Evolutionary conservation across 2,797 vertebrate species (phyloP), one percentile per base, ranked within the genome.

Genomic region (Sciaenops ocellatus): DNA sequence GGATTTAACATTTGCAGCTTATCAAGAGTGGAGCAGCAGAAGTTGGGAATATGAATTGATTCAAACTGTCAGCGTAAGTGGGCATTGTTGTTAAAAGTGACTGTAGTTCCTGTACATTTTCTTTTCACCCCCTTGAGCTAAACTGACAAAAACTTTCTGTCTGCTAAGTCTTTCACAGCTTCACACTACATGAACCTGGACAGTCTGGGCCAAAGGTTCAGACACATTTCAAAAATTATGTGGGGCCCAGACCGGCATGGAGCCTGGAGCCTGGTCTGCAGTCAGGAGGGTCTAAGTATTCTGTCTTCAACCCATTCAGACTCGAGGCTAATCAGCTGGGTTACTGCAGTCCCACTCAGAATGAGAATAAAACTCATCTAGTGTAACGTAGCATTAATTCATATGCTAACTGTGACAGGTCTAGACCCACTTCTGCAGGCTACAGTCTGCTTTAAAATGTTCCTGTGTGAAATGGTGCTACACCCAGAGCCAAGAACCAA

Each of bases 401-500:
- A 69, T 68, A 63, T 74, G 69, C 80, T 79, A 81, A 74, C 46
- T 71, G 70, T 56, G 54, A 81, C 75, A 57, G 48, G 66, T 63
- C 71, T 71, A 52, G 64, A 85, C 69, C 66, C 77, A 76, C 65
- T 56, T 85, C 79, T 84, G 77, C 63, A 80, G 69, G 44, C 57
- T 59, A 60, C 76, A 46, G 68, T 28, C 67, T 54, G 61, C 80
- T 84, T 74, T 67, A 59, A 82, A 87, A 87, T 51, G 76, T 56
- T 72, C 76, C 62, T 77, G 64, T 80, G 73, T 80, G 74, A 89
- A 79, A 82, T 12, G 46, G 6, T 63, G 69, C 60, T 55, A 65
- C 52, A 71, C 55, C 77, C 34, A 47, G 22, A 87, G 86, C 86
- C 69, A 44, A 71, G 69, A 79, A 66, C 64, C 72, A 86, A 80